A percentile compares a stretch with the other conserved stretches of the same genome.
Evolutionary conservation across 2,797 vertebrate genomes (phyloP).

Genomic region (Diplodus sargus): DNA sequence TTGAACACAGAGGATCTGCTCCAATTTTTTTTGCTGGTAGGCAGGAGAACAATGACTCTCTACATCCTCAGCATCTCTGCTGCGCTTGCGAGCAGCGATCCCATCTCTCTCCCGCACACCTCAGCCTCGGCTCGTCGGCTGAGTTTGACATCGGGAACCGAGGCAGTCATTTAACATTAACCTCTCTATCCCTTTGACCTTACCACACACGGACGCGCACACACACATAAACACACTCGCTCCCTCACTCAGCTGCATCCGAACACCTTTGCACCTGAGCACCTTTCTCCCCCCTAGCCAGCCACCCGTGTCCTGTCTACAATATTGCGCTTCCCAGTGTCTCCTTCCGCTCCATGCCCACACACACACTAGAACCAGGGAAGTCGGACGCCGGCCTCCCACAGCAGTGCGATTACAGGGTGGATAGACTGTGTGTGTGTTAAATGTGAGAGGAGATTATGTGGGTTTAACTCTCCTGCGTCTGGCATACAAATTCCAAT

Average conservation of each 20-base stretch:
- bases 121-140: slow-evolving; percentile 40
- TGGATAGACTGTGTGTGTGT: slow-evolving; percentile 86
- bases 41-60: slow-evolving; percentile 53
- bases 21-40: slow-evolving; percentile 56
- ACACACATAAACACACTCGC: slow-evolving; percentile 7
- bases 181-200: slow-evolving; percentile 56
- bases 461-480: slow-evolving; percentile 90
- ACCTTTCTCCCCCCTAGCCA: slow-evolving; percentile 48
- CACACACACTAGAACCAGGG: slow-evolving; percentile 40
- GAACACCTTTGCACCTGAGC: slow-evolving; percentile 60
- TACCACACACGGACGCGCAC: slow-evolving; percentile 7
- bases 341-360: slow-evolving; percentile 40
- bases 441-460: slow-evolving; percentile 95
- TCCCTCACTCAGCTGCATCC: slow-evolving; percentile 30
- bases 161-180: slow-evolving; percentile 61
- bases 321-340: slow-evolving; percentile 32
- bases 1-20: slow-evolving; percentile 69
- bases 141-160: slow-evolving; percentile 58
- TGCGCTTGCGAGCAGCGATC: slow-evolving; percentile 2
- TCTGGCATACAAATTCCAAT: slow-evolving; percentile 91
- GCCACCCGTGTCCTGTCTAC: slow-evolving; percentile 66
- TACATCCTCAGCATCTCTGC: slow-evolving; percentile 44
- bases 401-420: slow-evolving; percentile 86
- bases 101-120: slow-evolving; percentile 14
- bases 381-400: slow-evolving; percentile 81